Evolutionary conservation across 2,113 vertebrate genomes (phyloP), one percentile per base, ranked within the genome.

Genomic region (Ctenomys sociabilis): DNA sequence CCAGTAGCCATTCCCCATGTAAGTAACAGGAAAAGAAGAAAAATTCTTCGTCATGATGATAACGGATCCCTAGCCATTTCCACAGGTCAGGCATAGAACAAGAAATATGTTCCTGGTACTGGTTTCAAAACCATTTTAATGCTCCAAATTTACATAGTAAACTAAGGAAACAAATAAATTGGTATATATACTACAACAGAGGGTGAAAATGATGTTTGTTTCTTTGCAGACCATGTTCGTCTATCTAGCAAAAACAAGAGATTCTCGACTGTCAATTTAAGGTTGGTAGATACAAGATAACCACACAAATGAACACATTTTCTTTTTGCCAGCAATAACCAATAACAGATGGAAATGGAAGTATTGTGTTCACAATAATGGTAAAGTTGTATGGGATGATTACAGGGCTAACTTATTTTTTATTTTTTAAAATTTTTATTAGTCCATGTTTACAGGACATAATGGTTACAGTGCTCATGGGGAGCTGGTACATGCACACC

Each of bases 261-360:
- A 72, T 14, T 78, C 72, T 85, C 35, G 73, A 84, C 14, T 75
- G 52, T 19, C 49, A 87, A 30, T 54, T 52, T 45, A 75, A 86
- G 40, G 49, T 61, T 52, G 73, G 35, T 82, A 61, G 87, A 83
- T 61, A 94, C 11, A 68, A 54, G 88, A 78, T 77, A 78, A 68
- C 13, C 77, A 40, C 45, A 72, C 57, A 70, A 26, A 83, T 16
- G 1, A 86, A 75, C 1, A 68, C 7, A 7, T 28, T 57, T 73
- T 85, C 64, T 73, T 89, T 61, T 37, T 49, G 45, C 6, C 26
- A 32, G 37, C 86, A 92, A 14, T 49, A 61, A n/a, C 16, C 7
- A 66, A 30, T 40, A 59, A 86, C 40, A 82, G 35, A 35, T 66
- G 49, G 66, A 83, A 75, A 68, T 64, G 19, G 28, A 43, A 22